Conservation (phyloP, 2,888 invertebrate species). For the Fissipunctia ypsillon region DNA sequence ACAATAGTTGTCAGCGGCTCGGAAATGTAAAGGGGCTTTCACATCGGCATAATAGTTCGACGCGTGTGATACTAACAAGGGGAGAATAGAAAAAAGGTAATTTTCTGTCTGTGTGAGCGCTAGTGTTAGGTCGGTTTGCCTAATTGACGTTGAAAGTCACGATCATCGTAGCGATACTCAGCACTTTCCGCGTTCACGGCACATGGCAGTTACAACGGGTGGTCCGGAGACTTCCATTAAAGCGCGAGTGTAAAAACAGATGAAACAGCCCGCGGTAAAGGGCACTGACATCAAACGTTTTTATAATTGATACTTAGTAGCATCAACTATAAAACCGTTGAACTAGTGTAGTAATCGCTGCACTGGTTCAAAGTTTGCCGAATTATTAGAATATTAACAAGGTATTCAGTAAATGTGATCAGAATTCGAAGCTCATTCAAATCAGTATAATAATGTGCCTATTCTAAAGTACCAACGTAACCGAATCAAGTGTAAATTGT, state of each 20-base stretch:
- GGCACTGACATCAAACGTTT: constrained; percentile 34
- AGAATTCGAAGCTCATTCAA: neutral
- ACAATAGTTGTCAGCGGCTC: constrained; percentile 74
- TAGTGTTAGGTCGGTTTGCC: constrained; percentile 43
- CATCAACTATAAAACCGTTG: neutral
- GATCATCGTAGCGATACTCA: constrained; percentile 55
- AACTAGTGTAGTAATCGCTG: neutral
- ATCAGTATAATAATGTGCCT: neutral
- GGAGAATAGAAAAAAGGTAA: constrained; percentile 60
- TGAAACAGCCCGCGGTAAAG: constrained; percentile 48
- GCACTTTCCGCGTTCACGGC: constrained; percentile 48
- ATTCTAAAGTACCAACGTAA: constrained; percentile 6
- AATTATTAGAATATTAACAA: constrained; percentile 17
- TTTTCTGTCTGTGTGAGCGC: constrained; percentile 57
- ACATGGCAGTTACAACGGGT: constrained; percentile 52
- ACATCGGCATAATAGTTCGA: constrained; percentile 65
- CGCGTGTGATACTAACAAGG: constrained; percentile 66
- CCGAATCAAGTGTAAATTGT: neutral
- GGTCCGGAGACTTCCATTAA: constrained; percentile 39
- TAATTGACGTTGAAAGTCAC: constrained; percentile 66
- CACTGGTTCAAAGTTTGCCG: neutral
- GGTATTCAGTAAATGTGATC: neutral
- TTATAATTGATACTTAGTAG: constrained; percentile 51
- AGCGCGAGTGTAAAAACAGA: constrained; percentile 44
- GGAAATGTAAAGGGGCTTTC: constrained; percentile 71